These are phyloP conservation scores for Timandra comae DNA, from an alignment of 2,888 invertebrate species.

Conservation along the genomic window DNA sequence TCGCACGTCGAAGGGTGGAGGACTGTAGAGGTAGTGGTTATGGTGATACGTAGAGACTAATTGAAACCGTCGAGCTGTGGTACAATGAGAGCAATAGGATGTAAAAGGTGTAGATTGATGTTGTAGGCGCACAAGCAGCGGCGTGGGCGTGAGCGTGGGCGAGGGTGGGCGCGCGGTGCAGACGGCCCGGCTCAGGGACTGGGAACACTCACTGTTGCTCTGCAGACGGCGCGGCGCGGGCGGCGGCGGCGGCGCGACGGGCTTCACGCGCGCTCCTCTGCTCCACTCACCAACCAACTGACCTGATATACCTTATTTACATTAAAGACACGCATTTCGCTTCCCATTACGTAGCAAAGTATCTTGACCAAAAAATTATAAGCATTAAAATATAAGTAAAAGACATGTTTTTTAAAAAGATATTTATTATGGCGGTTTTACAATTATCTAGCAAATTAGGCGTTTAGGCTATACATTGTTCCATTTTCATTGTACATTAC, in stretches of 20 bases:
- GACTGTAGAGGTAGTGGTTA: conserved; percentile 56
- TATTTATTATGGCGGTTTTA: too few relatives aligned
- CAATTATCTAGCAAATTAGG: too few relatives aligned
- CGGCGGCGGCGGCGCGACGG: neutral
- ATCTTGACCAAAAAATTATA: too few relatives aligned
- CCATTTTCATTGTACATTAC: too few relatives aligned
- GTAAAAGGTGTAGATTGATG: conserved; percentile 50
- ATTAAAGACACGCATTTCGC: neutral
- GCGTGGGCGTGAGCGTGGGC: conserved; percentile 43
- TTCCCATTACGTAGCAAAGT: neutral
- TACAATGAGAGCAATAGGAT: conserved; percentile 72
- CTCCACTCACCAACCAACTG: too few relatives aligned
- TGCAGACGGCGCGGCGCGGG: conserved; percentile 7
- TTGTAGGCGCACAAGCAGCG: conserved; percentile 53
- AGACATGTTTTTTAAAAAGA: too few relatives aligned
- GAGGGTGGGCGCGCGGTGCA: conserved; percentile 31
- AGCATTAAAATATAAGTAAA: too few relatives aligned
- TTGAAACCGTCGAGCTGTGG: conserved; percentile 74
- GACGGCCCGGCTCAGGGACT: too few relatives aligned
- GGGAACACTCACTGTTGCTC: conserved; percentile 55
- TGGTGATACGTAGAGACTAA: conserved; percentile 74
- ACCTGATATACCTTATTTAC: neutral
- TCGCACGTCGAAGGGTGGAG: conserved; percentile 40
- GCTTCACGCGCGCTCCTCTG: neutral
- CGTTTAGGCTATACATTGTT: too few relatives aligned